These are phyloP conservation scores for Aphidius ervi DNA, from an alignment of 1,140 invertebrate genomes.

Conservation along the genomic window DNA sequence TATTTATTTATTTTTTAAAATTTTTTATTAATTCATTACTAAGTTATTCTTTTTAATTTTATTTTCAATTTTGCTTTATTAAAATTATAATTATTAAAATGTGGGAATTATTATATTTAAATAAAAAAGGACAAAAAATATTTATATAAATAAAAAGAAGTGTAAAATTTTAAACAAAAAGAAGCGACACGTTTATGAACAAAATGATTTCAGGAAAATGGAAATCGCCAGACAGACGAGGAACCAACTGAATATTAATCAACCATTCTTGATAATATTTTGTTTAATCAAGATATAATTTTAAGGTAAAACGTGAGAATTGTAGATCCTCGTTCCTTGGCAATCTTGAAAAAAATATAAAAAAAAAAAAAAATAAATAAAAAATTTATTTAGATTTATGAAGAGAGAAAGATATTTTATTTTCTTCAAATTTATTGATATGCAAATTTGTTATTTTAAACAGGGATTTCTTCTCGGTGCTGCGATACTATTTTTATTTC, in stretches of 20 bases:
- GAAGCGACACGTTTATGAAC: conserved; percentile 21
- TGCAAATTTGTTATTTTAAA: no score
- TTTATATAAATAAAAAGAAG: conserved; percentile 10
- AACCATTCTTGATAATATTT: conserved; percentile 29
- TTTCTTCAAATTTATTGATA: no score
- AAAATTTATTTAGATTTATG: background rate
- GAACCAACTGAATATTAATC: conserved; percentile 34
- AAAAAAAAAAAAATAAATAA: conserved; percentile 14
- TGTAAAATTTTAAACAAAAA: conserved; percentile 12
- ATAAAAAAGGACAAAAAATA: no score
- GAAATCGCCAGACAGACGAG: conserved; percentile 28
- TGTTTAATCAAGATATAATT: conserved; percentile 29
- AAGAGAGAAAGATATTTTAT: background rate
- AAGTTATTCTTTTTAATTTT: no score
- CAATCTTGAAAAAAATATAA: conserved; percentile 8
- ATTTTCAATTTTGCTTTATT: no score
- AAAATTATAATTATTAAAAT: no score
- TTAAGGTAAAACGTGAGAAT: conserved; percentile 32
- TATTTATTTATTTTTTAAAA: background rate
- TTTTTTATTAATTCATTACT: background rate
- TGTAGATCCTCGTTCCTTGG: conserved; percentile 28
- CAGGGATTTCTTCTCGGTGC: no score
- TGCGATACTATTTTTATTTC: no score
- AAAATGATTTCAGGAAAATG: conserved; percentile 39
- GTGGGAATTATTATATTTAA: no score